Percentiles rank a stretch among this genome's conserved stretches.
These are phyloP conservation scores for Ochlodes sylvanus DNA, from an alignment of 2,888 invertebrate species.

Conservation along the genomic window DNA sequence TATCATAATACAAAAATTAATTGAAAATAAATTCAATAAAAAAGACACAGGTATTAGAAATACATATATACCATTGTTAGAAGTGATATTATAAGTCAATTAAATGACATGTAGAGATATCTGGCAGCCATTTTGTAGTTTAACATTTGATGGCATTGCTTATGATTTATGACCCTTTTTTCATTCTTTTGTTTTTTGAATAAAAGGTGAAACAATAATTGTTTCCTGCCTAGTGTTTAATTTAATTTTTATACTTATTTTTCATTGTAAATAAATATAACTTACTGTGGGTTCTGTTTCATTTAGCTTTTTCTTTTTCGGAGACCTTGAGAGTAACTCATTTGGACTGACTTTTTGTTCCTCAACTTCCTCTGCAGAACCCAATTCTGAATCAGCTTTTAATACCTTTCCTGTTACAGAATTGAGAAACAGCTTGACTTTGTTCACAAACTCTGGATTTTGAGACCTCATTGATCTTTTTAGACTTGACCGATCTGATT, in stretches of 20 bases:
- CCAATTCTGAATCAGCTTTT: slow-evolving; percentile 54
- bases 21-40: neutral
- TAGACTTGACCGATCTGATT: slow-evolving; percentile 60
- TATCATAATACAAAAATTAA: slow-evolving; percentile 1
- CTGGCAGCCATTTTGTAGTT: slow-evolving; percentile 29
- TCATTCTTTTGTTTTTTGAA: slow-evolving; percentile 1
- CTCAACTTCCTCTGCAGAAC: slow-evolving; percentile 61
- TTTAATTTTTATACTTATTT: too few relatives aligned
- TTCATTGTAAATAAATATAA: neutral
- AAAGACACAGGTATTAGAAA: neutral
- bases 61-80: slow-evolving; percentile 18
- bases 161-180: neutral
- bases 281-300: slow-evolving; percentile 25
- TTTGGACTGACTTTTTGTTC: slow-evolving; percentile 56
- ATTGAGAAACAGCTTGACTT: slow-evolving; percentile 86
- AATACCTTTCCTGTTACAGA: slow-evolving; percentile 74
- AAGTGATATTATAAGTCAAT: slow-evolving; percentile 11
- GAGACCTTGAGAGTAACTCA: slow-evolving; percentile 45
- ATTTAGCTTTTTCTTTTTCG: slow-evolving; percentile 52
- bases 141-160: neutral
- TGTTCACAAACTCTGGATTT: slow-evolving; percentile 86
- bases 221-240: too few relatives aligned
- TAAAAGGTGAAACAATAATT: neutral
- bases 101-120: neutral
- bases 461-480: slow-evolving; percentile 86